Evolutionary conservation across 2,797 vertebrate genomes (phyloP).

Genomic region (Falco novaeseelandiae): DNA sequence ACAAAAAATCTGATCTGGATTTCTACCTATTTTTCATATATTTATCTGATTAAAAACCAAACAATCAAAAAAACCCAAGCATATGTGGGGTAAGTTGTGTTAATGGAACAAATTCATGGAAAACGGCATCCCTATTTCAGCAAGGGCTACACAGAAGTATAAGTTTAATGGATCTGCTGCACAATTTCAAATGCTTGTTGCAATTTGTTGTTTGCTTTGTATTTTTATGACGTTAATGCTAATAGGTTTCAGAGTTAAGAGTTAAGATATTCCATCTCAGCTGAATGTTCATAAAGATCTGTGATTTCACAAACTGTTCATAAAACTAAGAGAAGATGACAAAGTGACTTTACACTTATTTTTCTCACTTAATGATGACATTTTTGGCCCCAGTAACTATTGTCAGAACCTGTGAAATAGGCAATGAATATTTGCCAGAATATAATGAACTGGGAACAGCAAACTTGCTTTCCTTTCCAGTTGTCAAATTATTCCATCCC

Average conservation of each 20-base stretch:
- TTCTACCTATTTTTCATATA: neutral
- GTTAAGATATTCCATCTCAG: neutral
- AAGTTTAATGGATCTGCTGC: neutral
- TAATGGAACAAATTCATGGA: neutral
- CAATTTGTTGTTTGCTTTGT: neutral
- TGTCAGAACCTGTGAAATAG: neutral
- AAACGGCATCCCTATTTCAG: neutral
- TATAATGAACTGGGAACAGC: neutral
- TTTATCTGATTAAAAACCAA: neutral
- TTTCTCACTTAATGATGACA: neutral
- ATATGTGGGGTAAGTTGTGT: neutral
- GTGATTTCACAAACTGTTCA: neutral
- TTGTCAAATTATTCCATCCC: neutral
- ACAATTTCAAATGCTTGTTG: neutral
- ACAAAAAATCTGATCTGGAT: neutral
- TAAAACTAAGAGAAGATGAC: neutral
- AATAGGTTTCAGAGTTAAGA: neutral
- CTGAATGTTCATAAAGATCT: neutral
- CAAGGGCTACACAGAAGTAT: neutral
- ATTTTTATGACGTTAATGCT: neutral
- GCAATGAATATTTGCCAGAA: neutral
- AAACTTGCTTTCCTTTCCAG: neutral
- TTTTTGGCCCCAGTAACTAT: neutral
- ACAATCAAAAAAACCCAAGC: neutral
- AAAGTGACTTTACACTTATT: neutral